Evolutionary conservation across 2,888 invertebrate species (phyloP).

Genomic region (Phaedon cochleariae): DNA sequence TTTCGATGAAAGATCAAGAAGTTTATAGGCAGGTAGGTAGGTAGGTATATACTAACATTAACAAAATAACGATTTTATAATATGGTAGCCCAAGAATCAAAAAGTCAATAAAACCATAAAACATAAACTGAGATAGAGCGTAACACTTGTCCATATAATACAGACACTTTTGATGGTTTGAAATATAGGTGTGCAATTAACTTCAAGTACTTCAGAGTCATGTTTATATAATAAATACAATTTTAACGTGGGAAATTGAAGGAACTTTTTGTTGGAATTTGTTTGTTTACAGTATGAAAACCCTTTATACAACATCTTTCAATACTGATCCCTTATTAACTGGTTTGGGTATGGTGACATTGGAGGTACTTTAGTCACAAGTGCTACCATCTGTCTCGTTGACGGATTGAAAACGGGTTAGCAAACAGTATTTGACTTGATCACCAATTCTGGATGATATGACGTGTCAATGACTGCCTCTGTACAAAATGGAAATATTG

Average conservation of each 20-base stretch:
- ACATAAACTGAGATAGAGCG: no score
- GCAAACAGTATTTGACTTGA: not conserved
- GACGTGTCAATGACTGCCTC: no score
- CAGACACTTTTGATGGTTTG: no score
- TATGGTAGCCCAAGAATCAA: not conserved
- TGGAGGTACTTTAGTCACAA: not conserved
- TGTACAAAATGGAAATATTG: no score
- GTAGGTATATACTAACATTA: no score
- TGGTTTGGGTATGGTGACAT: not conserved
- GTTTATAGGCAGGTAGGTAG: no score
- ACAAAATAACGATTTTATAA: not conserved
- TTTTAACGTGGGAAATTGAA: not conserved
- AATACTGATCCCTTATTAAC: not conserved
- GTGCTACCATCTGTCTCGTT: not conserved
- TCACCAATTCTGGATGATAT: no score
- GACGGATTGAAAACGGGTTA: not conserved
- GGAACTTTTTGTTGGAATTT: not conserved
- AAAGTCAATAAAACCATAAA: not conserved
- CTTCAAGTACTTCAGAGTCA: no score
- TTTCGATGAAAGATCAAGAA: no score
- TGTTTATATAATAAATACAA: no score
- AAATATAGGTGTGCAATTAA: no score
- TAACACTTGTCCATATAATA: no score
- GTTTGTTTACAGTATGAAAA: not conserved
- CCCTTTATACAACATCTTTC: not conserved